These are phyloP conservation scores for Darevskia mixta DNA, from an alignment of 2,797 vertebrate species.

Conservation along the genomic window DNA sequence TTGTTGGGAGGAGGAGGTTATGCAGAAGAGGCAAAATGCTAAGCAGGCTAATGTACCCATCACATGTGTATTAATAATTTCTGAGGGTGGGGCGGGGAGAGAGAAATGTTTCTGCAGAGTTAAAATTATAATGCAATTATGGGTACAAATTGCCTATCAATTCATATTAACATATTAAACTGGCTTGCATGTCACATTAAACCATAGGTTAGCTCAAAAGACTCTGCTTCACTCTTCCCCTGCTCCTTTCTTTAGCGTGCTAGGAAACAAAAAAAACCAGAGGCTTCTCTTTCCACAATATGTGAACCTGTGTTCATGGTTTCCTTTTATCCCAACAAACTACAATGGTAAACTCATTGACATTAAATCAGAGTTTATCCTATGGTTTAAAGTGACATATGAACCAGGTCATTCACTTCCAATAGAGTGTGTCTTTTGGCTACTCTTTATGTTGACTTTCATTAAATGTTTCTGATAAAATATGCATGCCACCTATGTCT, in stretches of 20 bases:
- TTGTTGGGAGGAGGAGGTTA: neutral
- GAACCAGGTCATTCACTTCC: neutral
- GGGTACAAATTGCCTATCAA: neutral
- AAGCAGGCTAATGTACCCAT: neutral
- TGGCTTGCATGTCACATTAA: no score
- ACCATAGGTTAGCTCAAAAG: no score
- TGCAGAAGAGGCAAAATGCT: neutral
- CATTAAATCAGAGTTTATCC: no score
- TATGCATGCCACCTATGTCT: neutral
- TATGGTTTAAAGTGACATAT: no score
- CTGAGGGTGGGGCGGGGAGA: neutral
- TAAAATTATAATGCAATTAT: neutral
- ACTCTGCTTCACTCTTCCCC: no score
- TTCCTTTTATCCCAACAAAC: no score
- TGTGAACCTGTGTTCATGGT: no score
- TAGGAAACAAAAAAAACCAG: no score
- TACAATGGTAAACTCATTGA: no score
- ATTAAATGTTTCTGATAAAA: neutral
- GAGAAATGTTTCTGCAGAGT: neutral
- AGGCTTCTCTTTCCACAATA: no score
- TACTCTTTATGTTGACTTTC: neutral
- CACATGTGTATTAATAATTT: neutral
- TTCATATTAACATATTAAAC: neutral
- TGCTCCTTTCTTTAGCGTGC: no score
- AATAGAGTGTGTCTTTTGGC: neutral